Conservation (phyloP, 2,113 vertebrate genomes). For the Microcebus griseorufus region DNA sequence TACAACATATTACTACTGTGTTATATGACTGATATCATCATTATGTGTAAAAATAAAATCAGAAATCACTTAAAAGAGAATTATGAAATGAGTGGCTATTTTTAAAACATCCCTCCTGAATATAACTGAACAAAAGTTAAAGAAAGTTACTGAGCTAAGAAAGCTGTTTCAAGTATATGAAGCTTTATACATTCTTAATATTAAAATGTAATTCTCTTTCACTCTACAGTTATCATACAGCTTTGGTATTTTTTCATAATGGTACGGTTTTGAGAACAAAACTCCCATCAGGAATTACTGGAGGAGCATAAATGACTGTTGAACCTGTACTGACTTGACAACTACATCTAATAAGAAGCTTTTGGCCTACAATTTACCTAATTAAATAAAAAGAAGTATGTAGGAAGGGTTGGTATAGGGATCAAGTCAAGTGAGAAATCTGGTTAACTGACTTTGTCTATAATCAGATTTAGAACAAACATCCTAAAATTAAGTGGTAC, state of each 20-base stretch:
- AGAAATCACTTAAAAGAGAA: slow-evolving; percentile 37
- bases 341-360: background rate
- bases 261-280: slow-evolving; percentile 7
- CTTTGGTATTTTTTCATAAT: background rate
- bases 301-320: background rate
- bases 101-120: background rate
- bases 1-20: background rate
- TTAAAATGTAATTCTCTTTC: slow-evolving; percentile 10
- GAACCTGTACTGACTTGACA: background rate
- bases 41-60: slow-evolving; percentile 43
- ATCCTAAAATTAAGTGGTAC: slow-evolving; percentile 17
- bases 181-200: background rate
- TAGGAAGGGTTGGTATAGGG: background rate
- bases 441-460: slow-evolving; percentile 14
- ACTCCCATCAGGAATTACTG: slow-evolving; percentile 14
- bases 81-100: background rate
- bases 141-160: background rate
- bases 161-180: background rate
- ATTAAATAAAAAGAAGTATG: slow-evolving; percentile 9
- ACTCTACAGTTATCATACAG: background rate
- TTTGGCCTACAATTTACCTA: slow-evolving; percentile 31
- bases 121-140: slow-evolving; percentile 39
- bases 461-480: slow-evolving; percentile 15
- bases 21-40: background rate
- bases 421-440: slow-evolving; percentile 9